Conservation (phyloP, 2,797 vertebrate genomes). For the Channa striata region DNA sequence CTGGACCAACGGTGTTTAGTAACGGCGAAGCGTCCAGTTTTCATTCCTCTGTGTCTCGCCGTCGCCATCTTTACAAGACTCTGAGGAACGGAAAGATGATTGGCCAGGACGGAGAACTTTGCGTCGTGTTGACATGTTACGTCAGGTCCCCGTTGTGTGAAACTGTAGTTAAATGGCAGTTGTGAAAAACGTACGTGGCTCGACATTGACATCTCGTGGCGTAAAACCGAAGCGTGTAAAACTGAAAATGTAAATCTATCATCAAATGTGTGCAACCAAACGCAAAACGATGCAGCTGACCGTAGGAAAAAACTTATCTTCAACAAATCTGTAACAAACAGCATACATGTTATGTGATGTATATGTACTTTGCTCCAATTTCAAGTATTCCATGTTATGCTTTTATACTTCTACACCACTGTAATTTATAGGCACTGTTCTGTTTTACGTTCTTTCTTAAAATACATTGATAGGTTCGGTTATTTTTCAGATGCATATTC, state of each 20-base stretch:
- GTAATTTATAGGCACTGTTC: no score
- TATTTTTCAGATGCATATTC: no score
- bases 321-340: no score
- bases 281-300: no score
- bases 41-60: slow-evolving; percentile 52
- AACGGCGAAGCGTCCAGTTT: slow-evolving; percentile 56
- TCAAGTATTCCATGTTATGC: no score
- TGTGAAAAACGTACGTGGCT: not conserved
- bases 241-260: not conserved
- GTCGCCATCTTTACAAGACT: slow-evolving; percentile 85
- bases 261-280: not conserved
- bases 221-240: not conserved
- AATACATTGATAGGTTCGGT: no score
- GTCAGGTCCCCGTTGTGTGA: slow-evolving; percentile 61
- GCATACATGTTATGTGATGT: no score
- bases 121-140: slow-evolving; percentile 75
- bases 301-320: no score
- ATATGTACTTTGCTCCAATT: no score
- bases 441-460: no score
- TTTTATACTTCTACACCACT: no score
- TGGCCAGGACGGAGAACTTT: slow-evolving; percentile 56
- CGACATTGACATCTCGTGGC: slow-evolving; percentile 51
- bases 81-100: slow-evolving; percentile 69
- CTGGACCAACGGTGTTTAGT: slow-evolving; percentile 54
- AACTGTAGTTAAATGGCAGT: not conserved